A percentile compares a stretch with the other conserved stretches of the same genome.
Conservation (phyloP, 2,888 invertebrate genomes). For the Nomada lathburiana region DNA sequence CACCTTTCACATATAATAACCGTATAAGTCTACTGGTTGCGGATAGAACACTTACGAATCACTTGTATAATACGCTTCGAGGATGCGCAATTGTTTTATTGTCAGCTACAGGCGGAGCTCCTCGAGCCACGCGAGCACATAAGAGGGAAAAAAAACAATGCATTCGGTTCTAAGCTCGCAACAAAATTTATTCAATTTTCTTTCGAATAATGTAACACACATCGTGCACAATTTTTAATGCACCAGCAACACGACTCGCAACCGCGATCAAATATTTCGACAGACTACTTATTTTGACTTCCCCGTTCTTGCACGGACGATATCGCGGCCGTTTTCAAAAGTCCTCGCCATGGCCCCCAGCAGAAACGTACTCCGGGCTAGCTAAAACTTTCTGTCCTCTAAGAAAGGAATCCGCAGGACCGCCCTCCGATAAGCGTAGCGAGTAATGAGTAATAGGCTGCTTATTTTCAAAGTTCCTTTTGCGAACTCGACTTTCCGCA, state of each 20-base stretch:
- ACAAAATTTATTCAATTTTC: no score
- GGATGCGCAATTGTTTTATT: constrained; percentile 56
- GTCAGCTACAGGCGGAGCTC: constrained; percentile 54
- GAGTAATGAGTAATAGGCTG: constrained; percentile 80
- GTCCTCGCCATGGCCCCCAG: constrained; percentile 10
- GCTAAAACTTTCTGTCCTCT: constrained; percentile 36
- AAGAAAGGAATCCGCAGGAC: constrained; percentile 53
- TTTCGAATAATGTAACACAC: no score
- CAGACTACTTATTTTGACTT: no score
- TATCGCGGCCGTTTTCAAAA: background rate
- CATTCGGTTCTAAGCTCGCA: no score
- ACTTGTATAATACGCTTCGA: constrained; percentile 25
- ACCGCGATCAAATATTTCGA: no score
- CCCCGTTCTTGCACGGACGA: background rate
- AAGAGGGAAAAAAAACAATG: background rate
- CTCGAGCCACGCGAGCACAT: constrained; percentile 14
- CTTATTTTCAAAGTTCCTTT: constrained; percentile 79
- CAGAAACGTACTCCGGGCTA: constrained; percentile 27
- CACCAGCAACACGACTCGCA: no score
- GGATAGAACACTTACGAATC: constrained; percentile 49
- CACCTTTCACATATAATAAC: constrained; percentile 65
- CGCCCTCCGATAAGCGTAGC: constrained; percentile 69
- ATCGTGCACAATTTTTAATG: no score
- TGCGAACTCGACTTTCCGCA: constrained; percentile 31
- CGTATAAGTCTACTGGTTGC: constrained; percentile 56